Evolutionary conservation across 2,888 invertebrate species (phyloP), one percentile per base, ranked within the genome.

Genomic region (Rhopalosiphum nymphaeae): DNA sequence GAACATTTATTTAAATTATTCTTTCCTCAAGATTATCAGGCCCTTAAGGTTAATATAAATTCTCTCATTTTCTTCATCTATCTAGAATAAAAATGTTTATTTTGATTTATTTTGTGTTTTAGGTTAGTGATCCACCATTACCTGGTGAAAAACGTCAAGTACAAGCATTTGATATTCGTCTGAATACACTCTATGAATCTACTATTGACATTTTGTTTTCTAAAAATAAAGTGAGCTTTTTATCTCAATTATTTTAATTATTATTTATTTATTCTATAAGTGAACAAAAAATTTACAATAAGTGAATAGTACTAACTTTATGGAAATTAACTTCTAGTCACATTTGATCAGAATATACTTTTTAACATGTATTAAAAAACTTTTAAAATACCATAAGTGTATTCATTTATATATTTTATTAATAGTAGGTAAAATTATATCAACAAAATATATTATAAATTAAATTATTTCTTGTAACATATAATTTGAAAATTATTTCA

Each of bases 131-230:
- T 94, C 97, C 97, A 88, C 98, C 98, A 0, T 97, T 97, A 95
- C 98, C 99, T 0, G 99, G 99, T 2, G 98, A 99, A 95, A 97
- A 97, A 95, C 97, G 99, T 95, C 97, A 98, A 95, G 98, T 98
- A 96, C 98, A 98, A 95, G 98, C 98, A 0, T 99, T 99, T 96
- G 99, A 99, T 96, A 97, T 99, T 91, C 97, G 99, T 95, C 96
- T 99, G 89, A 98, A 98, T 94, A 98, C 98, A 91, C 96, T 99
- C 91, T 98, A 98, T 95, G 99, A 99, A 96, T 98, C 99, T 0
- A 99, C 99, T 0, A 98, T 99, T 95, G 99, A 99, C 96, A 98
- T 99, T 95, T 96, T 99, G 57, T 99, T 99, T 96, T 99, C 99
- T 44, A 99, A 99, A 96, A 98, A 97, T 95, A 97, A 97, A 95